Percentiles rank a stretch among this genome's conserved stretches.
Evolutionary conservation across 1,140 invertebrate species (phyloP).

Genomic region (Ridgeia piscesae): DNA sequence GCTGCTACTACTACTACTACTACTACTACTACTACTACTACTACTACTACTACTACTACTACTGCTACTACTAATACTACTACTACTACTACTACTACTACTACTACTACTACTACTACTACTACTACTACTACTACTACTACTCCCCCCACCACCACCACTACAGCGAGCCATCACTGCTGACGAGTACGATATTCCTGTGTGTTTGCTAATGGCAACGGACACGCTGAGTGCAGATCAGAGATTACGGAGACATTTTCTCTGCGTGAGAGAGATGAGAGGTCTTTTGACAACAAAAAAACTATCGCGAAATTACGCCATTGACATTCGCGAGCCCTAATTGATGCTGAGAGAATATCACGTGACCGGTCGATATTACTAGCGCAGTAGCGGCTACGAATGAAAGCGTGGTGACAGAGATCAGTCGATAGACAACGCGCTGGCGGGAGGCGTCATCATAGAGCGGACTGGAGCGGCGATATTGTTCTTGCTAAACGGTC

Average conservation of each 20-base stretch:
- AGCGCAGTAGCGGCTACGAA: background rate
- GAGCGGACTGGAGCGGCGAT: background rate
- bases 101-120: constrained; percentile 13
- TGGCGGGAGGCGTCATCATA: background rate
- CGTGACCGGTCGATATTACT: background rate
- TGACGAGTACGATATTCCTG: too few relatives aligned
- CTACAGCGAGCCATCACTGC: too few relatives aligned
- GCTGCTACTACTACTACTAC: constrained; percentile 13
- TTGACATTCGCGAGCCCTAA: background rate
- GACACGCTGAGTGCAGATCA: too few relatives aligned
- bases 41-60: constrained; percentile 13
- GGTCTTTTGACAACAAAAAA: too few relatives aligned
- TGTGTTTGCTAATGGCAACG: too few relatives aligned
- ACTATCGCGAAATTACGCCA: background rate
- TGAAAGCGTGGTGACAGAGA: background rate
- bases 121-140: too few relatives aligned
- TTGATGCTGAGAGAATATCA: background rate
- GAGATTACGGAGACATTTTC: too few relatives aligned
- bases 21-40: constrained; percentile 13
- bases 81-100: constrained; percentile 13
- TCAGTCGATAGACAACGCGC: background rate
- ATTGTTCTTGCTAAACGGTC: background rate
- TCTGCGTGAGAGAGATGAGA: too few relatives aligned
- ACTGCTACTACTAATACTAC: too few relatives aligned
- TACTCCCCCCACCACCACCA: too few relatives aligned